Evolutionary conservation across 1,140 invertebrate species (phyloP), one percentile per base, ranked within the genome.

Genomic region (Caenorhabditis briggsae): DNA sequence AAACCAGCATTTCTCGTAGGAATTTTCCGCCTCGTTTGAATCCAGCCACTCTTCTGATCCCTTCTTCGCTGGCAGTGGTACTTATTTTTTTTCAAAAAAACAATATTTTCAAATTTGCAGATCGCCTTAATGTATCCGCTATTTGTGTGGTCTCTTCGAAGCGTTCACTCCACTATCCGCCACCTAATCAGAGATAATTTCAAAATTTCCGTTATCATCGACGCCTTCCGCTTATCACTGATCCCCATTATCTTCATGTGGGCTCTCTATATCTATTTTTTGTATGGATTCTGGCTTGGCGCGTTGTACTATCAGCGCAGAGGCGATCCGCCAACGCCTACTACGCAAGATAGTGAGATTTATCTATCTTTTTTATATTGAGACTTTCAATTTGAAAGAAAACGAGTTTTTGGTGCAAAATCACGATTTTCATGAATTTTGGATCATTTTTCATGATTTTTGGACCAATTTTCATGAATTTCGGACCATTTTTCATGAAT

Each of bases 281-380:
- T 78, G 5, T 78, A 78, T n/a, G 70, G 70, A 23, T 78, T 78
- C 46, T 78, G 43, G 43, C 70, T 78, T 5, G 70, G 70, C 46
- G 70, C 50, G 7, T 11, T 50, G 0, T 78, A 78, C 25, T 78
- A 78, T 50, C 70, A 78, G n/a, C 43, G 70, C 3, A 46, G 70
- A 5, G 70, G 70, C 1, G 70, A 78, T 78, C 70, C 43, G n/a
- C 70, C 70, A 9, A n/a, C 43, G 8, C 70, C 70, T 1, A 78
- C 46, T 50, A n/a, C 46, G 11, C 14, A 78, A 12, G 41, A 78
- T 50, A 50, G 70, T 78, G 23, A n/a, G n/a, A n/a, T n/a, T n/a
- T n/a, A n/a, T n/a, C n/a, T n/a, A 23, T 61, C 9, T 7, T 9
- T 25, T n/a, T 25, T 25, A 25, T 8, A 3, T 50, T 50, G 12